Evolutionary conservation across 2,888 invertebrate genomes (phyloP).

Genomic region (Gari tellinella): DNA sequence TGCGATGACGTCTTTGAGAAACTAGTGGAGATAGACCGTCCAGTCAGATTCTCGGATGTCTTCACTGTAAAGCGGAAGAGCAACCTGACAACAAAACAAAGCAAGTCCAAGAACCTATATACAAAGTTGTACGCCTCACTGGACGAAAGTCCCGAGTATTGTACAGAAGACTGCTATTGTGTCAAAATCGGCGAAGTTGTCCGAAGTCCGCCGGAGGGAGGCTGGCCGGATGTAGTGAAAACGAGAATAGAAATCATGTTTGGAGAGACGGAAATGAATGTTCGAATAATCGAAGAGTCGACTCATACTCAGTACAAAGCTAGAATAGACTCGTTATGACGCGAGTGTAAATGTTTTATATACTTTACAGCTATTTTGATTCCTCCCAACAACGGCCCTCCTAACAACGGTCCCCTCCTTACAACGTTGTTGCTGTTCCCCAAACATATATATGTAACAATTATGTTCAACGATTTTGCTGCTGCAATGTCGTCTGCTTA

Average conservation of each 20-base stretch:
- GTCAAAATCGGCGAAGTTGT: constrained; percentile 50
- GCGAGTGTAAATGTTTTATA: no score
- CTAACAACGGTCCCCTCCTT: no score
- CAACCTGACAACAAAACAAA: constrained; percentile 13
- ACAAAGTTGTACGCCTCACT: constrained; percentile 48
- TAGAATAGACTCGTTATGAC: constrained; percentile 37
- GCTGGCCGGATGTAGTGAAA: constrained; percentile 52
- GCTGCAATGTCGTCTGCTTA: no score
- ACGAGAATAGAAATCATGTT: constrained; percentile 46
- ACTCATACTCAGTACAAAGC: constrained; percentile 36
- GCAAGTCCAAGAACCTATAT: constrained; percentile 34
- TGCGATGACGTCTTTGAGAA: constrained; percentile 52
- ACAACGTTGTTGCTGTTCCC: no score
- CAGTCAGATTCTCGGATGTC: constrained; percentile 33
- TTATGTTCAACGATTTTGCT: no score
- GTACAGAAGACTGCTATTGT: constrained; percentile 39
- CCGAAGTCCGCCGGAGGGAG: constrained; percentile 40
- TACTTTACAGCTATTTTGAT: no score
- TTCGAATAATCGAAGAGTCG: constrained; percentile 25
- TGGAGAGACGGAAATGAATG: constrained; percentile 51
- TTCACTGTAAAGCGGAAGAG: constrained; percentile 40
- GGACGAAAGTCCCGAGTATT: constrained; percentile 41
- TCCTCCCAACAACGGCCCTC: no score
- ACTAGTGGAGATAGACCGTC: constrained; percentile 41
- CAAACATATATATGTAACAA: no score